Base-by-base conservation (phyloP, 2,113 vertebrate genomes). In the Apteryx mantelli region DNA sequence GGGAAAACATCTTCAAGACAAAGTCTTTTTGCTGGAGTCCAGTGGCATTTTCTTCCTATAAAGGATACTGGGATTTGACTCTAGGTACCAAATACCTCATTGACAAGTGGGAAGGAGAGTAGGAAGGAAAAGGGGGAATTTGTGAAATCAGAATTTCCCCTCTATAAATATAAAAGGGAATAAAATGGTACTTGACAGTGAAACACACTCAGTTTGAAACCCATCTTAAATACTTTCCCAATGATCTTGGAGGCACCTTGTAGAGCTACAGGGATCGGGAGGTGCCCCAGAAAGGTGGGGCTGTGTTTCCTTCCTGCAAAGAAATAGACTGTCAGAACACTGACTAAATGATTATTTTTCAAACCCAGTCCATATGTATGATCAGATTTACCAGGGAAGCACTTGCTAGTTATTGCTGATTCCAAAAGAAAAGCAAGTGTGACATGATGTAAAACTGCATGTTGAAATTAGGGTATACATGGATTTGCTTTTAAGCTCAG, bases 401-500 rank as follows among this genome's bases (percentile, higher is more conserved):
- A 61, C 40, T 88, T 69, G 25, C 71, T 71, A 77, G 48, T 28
- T 93, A 66, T 89, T 86, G 75, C 53, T 94, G 84, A 91, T 78
- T 90, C 76, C 88, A 82, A 94, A 69, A 90, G 70, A 73, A 91
- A 94, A 76, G 26, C 52, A 91, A 95, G 21, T 61, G 38, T 82
- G 63, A 96, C 92, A 92, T 73, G 91, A 88, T 89, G 87, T 83
- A 97, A 97, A 97, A 93, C 61, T 74, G 40, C 1, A 1, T 91
- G 93, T 96, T 80, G 71, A 95, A 92, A 90, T 60, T 69, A 84
- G 42, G 42, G 30, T 76, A 8, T 77, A 90, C 89, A 88, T 12
- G 44, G 75, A 94, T 97, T 96, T 97, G 80, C 88, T 94, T 93
- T 94, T 96, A 96, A 93, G 34, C 83, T 78, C 50, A 48, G 19